Percentiles rank a stretch among this genome's conserved stretches.
Evolutionary conservation across 2,888 invertebrate genomes (phyloP).

Genomic region (Dolomedes plantarius): DNA sequence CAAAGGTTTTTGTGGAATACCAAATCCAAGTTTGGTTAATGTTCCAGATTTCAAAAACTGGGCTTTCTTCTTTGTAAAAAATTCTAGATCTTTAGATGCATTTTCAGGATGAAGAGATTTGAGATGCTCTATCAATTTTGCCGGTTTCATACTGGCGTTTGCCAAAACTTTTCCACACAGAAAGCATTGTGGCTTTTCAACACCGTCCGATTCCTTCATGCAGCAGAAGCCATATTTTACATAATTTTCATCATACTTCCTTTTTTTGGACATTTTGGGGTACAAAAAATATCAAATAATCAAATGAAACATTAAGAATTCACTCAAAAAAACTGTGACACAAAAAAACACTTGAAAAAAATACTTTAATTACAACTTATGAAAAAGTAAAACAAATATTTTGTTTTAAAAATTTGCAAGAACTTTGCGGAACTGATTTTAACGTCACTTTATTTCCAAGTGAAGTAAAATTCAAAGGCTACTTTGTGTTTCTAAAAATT

Average conservation of each 20-base stretch:
- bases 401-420: too few species aligned
- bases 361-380: too few species aligned
- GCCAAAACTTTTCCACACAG: constrained; percentile 59
- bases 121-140: constrained; percentile 63
- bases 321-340: too few species aligned
- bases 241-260: constrained; percentile 53
- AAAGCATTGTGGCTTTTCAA: constrained; percentile 64
- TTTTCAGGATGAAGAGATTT: constrained; percentile 54
- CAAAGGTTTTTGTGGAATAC: constrained; percentile 24
- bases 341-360: too few species aligned
- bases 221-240: constrained; percentile 53
- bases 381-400: too few species aligned
- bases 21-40: constrained; percentile 40
- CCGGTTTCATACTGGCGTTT: constrained; percentile 65
- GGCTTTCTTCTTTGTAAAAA: constrained; percentile 34
- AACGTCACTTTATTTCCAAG: too few species aligned
- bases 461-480: too few species aligned
- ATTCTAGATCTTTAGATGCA: constrained; percentile 38
- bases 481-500: too few species aligned
- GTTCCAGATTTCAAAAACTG: constrained; percentile 24
- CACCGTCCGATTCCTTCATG: constrained; percentile 56
- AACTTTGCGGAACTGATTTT: too few species aligned
- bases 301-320: too few species aligned
- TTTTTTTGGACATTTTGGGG: too few species aligned
- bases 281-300: too few species aligned